Evolutionary conservation across 2,113 vertebrate genomes (phyloP), one percentile per base, ranked within the genome.

Genomic region (Charina bottae): DNA sequence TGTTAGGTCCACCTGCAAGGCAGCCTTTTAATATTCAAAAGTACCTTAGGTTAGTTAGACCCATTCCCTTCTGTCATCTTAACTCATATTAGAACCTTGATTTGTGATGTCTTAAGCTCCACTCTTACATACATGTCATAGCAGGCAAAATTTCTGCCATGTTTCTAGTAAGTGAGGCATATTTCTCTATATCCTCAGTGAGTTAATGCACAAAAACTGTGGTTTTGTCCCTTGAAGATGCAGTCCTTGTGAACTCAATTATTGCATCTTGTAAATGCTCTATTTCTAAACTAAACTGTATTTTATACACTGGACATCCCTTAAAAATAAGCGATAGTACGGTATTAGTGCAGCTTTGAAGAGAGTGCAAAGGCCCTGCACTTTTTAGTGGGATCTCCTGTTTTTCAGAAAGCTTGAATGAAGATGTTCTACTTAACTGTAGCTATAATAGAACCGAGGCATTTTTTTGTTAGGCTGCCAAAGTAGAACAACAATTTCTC

Each of bases 401-500:
- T 92, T 95, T 95, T 87, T 90, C 92, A 94, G 95, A 94, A 94
- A 93, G 95, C 93, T 96, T 96, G 95, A 96, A 85, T 95, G 96
- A 94, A 95, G 95, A 95, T 94, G 94, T 95, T 96, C 91, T 94
- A 96, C 90, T 94, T 96, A 94, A 93, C 96, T n/a, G n/a, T 96
- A 96, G 87, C 95, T 89, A 1, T 90, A 85, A 97, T 96, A 97
- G 95, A 96, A 94, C 90, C 93, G 94, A 95, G 92, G 93, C 91
- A 96, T 97, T 96, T 96, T 96, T 96, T 96, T 94, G 96, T 97
- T 96, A 97, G 96, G 83, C 93, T 95, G 46, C 95, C 94, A 93
- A 89, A 96, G 94, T 93, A 95, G 96, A 96, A 97, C 91, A 94
- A 86, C 94, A 96, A 58, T 96, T n/a, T 94, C 28, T n/a, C 93